These are phyloP conservation scores for Drosophila paulistorum DNA, from an alignment of 1,140 invertebrate species.

Conservation along the genomic window DNA sequence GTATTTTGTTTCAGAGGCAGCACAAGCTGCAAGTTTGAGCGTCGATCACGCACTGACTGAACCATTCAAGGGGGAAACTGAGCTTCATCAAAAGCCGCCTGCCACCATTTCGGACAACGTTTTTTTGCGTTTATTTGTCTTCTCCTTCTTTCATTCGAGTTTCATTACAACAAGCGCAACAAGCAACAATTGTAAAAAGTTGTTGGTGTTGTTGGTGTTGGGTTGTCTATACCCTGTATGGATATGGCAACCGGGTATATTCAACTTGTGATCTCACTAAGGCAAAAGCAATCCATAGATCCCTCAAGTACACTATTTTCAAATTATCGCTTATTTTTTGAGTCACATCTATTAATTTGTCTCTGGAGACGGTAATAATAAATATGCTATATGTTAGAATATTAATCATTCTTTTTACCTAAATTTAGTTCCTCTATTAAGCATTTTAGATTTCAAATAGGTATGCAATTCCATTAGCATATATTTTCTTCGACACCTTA, in stretches of 20 bases:
- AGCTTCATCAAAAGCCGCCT: slow-evolving; percentile 25
- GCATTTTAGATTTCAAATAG: too few relatives aligned
- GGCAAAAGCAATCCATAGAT: too few relatives aligned
- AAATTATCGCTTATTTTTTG: too few relatives aligned
- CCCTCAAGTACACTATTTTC: too few relatives aligned
- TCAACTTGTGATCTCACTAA: neutral
- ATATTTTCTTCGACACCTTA: too few relatives aligned
- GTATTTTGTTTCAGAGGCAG: slow-evolving; percentile 17
- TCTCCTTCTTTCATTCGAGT: slow-evolving; percentile 30
- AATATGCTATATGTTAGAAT: too few relatives aligned
- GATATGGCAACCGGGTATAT: neutral
- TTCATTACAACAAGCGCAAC: slow-evolving; percentile 33
- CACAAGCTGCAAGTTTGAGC: slow-evolving; percentile 66
- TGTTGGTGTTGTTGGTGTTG: neutral
- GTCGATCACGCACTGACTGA: slow-evolving; percentile 71
- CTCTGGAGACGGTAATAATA: too few relatives aligned
- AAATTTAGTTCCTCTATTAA: too few relatives aligned
- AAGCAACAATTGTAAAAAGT: slow-evolving; percentile 40
- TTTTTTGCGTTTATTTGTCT: slow-evolving; percentile 36
- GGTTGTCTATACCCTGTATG: neutral
- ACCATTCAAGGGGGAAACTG: slow-evolving; percentile 26
- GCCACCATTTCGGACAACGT: slow-evolving; percentile 19
- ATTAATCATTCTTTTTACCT: too few relatives aligned
- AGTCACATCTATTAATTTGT: too few relatives aligned
- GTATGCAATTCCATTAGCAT: too few relatives aligned